These are phyloP conservation scores for Callipepla squamata DNA, from an alignment of 2,113 vertebrate species.

Conservation along the genomic window DNA sequence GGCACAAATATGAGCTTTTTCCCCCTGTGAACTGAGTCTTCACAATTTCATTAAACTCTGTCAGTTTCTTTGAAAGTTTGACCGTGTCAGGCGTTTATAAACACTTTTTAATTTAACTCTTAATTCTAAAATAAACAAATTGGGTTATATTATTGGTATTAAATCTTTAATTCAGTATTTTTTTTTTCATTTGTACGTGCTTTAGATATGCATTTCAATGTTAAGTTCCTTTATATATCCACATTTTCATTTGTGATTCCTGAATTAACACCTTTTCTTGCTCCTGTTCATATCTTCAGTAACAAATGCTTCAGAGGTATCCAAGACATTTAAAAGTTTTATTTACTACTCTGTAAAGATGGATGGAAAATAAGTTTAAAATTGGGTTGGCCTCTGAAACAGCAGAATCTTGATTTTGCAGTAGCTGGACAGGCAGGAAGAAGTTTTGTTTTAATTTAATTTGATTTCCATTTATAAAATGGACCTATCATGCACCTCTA, in stretches of 20 bases:
- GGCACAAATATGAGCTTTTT: not conserved
- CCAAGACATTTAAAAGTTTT: constrained; percentile 11
- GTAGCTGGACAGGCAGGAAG: constrained; percentile 58
- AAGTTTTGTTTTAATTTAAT: constrained; percentile 70
- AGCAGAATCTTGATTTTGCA: constrained; percentile 51
- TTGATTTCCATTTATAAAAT: constrained; percentile 72
- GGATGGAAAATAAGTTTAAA: constrained; percentile 45
- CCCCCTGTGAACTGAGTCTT: not conserved
- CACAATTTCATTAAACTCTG: not conserved
- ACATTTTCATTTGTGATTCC: not conserved
- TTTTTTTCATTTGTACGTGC: not conserved
- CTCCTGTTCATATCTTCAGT: not conserved
- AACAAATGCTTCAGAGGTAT: constrained; percentile 4
- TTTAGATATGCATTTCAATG: not conserved
- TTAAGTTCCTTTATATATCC: not conserved
- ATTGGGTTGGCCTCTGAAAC: constrained; percentile 30
- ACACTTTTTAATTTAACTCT: not conserved
- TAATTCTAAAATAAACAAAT: not conserved
- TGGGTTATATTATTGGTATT: not conserved
- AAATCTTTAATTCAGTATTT: not conserved
- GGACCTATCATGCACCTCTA: constrained; percentile 59
- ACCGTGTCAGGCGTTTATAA: not conserved
- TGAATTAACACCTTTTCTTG: not conserved
- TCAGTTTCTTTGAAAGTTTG: not conserved
- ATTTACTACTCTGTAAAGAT: constrained; percentile 31